Evolutionary conservation across 1,140 invertebrate genomes (phyloP), one percentile per base, ranked within the genome.

Genomic region (Caerostris darwini): DNA sequence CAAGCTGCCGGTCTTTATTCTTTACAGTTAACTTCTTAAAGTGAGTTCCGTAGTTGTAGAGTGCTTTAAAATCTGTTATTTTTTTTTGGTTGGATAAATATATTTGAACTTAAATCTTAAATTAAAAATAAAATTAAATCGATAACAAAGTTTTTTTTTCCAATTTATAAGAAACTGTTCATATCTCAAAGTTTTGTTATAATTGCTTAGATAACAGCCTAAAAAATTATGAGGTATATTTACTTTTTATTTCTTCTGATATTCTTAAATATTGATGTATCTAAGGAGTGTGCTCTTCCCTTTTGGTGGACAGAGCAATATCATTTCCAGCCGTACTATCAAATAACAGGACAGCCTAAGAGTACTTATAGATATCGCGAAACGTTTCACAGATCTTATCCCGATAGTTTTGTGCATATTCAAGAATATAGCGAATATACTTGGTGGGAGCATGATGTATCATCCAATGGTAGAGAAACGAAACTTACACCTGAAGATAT

Each of bases 391-490:
- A 54, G 58, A 67, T 17, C 7, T 19, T 87, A 94, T 85, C 93
- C 93, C 50, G 83, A 94, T 54, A 94, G 69, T 71, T 94, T 17
- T 54, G 59, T 94, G 1, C 93, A 59, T 90, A 50, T 90, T 59
- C 58, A 90, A 71, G 93, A 94, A 69, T 94, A 94, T 58, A 90
- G 87, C 56, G 87, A 94, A 85, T 94, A 90, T 90, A 94, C 87
- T 34, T 94, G 93, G 93, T 94, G 77, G 69, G 93, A 94, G 17
- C 93, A 88, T 59, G 58, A 87, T 61, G 56, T 77, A 53, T 59
- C 77, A 83, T 64, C 57, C 7, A 81, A 81, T 14, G 53, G 14
- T 83, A 82, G 54, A 54, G 77, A 82, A 59, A 34, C 77, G 6
- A 64, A 64, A 58, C 81, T 92, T 56, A 83, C 58, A 64, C 57